Evolutionary conservation across 2,113 vertebrate genomes (phyloP).

Genomic region (Fregata magnificens): DNA sequence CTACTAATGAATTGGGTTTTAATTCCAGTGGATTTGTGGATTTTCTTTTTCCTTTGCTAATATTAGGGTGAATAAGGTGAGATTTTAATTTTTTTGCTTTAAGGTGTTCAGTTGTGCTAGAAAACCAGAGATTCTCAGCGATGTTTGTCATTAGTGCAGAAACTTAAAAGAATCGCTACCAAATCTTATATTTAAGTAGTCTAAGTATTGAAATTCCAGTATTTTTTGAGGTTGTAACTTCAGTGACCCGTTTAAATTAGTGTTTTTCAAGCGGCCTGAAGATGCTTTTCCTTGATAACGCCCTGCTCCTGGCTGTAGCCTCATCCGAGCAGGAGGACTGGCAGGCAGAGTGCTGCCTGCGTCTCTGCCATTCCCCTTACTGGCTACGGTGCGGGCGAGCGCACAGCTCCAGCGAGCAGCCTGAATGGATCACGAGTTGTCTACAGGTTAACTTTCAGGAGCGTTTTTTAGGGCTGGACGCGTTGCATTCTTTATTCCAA

Average conservation of each 20-base stretch:
- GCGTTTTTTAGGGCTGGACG: not conserved
- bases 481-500: not conserved
- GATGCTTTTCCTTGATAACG: not conserved
- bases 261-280: not conserved
- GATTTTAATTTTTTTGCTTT: not conserved
- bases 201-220: not conserved
- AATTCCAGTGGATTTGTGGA: not conserved
- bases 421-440: accelerated
- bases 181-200: not conserved
- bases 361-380: not conserved
- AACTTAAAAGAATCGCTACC: not conserved
- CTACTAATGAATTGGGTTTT: not conserved
- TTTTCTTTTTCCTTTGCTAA: not conserved
- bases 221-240: not conserved
- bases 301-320: not conserved
- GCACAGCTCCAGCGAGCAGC: not conserved
- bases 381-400: accelerated
- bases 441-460: not conserved
- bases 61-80: not conserved
- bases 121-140: not conserved
- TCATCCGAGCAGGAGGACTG: not conserved
- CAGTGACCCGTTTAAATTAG: not conserved
- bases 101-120: not conserved
- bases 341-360: not conserved
- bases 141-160: not conserved